phyloP scores from a whole-genome alignment of 2,113 vertebrate genomes.

The Willisornis vidua region DNA sequence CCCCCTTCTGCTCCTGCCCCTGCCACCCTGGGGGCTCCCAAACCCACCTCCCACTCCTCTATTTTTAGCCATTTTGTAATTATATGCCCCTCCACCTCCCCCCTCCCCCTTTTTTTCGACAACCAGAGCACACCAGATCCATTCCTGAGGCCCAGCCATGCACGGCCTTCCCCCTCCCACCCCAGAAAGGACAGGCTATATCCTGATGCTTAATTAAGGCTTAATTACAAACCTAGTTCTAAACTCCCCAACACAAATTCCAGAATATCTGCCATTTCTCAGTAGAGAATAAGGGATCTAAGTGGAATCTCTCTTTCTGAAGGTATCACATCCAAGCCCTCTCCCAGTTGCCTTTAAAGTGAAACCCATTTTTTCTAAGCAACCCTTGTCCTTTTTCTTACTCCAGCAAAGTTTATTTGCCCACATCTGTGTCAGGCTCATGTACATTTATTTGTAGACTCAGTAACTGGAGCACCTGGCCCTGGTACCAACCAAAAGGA shows the following conservation, averaged over 20 bases:
- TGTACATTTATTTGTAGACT: not conserved
- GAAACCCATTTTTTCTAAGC: not conserved
- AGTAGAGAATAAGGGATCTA: not conserved
- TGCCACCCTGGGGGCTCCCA: not conserved
- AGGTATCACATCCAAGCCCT: not conserved
- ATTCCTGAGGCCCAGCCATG: not conserved
- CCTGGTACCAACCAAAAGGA: not conserved
- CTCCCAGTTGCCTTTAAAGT: not conserved
- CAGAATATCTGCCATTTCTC: not conserved
- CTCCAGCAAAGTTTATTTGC: not conserved
- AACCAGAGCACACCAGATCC: not conserved
- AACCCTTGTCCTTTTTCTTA: not conserved
- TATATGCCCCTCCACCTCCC: not conserved
- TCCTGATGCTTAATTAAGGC: not conserved
- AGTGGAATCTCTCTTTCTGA: not conserved
- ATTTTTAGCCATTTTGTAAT: not conserved
- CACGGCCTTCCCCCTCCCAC: not conserved
- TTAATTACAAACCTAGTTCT: not conserved
- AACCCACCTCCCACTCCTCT: not conserved
- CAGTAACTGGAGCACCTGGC: not conserved
- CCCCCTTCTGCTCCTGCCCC: not conserved
- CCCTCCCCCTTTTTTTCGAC: not conserved
- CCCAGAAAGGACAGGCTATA: not conserved
- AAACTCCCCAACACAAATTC: not conserved
- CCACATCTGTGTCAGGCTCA: not conserved